A percentile compares a stretch with the other conserved stretches of the same genome.
Conservation (phyloP, 64 coral and sea anemone species). For the Montipora foliosa region DNA sequence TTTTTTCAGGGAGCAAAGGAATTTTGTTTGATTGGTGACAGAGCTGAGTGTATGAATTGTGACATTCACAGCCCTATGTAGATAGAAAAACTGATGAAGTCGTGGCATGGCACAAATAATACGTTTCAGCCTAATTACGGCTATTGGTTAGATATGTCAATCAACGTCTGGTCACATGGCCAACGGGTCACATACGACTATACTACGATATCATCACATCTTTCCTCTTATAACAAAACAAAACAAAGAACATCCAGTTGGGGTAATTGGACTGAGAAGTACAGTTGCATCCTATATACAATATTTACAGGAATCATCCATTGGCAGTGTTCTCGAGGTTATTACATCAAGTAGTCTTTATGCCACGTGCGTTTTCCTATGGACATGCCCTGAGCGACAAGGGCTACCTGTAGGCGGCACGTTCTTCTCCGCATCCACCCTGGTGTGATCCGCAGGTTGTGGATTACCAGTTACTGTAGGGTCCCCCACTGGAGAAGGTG, state of each 20-base stretch:
- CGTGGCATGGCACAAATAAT: slow-evolving; percentile 8
- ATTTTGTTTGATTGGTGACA: slow-evolving; percentile 2
- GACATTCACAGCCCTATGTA: slow-evolving; percentile 5
- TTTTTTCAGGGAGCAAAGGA: neutral
- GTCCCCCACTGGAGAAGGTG: neutral
- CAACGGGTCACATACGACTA: no score
- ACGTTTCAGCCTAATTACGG: neutral
- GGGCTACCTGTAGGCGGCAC: neutral
- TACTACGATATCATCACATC: no score
- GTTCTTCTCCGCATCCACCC: neutral
- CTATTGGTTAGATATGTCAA: no score
- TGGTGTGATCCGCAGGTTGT: neutral
- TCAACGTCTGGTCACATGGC: no score
- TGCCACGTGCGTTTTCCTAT: no score
- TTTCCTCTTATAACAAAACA: no score
- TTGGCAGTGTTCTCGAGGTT: no score
- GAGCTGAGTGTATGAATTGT: slow-evolving; percentile 13
- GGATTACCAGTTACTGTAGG: neutral
- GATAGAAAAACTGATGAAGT: slow-evolving; percentile 28
- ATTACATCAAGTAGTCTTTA: no score
- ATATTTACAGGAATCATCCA: no score
- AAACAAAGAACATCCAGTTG: no score
- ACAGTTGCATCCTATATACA: no score
- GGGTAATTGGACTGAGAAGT: no score
- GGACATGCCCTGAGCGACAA: neutral